Evolutionary conservation across 2,888 invertebrate genomes (phyloP).

Genomic region (Pyrocoelia pectoralis): DNA sequence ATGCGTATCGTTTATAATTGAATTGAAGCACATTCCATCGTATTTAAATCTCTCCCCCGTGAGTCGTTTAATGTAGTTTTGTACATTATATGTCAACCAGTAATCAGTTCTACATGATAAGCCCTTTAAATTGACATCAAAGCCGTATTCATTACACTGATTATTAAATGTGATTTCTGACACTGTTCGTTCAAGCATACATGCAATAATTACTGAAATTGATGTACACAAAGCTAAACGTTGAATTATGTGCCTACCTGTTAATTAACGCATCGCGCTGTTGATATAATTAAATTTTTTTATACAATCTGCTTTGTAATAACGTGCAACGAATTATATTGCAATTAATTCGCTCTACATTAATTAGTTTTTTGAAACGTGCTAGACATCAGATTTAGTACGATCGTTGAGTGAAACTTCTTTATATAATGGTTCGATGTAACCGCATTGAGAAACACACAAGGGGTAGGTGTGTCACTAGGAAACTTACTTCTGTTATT

Average conservation of each 20-base stretch:
- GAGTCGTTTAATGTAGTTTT: background rate
- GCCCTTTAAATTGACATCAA: slow-evolving; percentile 30
- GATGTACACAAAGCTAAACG: slow-evolving; percentile 16
- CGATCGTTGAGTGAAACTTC: too few species aligned
- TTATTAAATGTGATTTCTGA: slow-evolving; percentile 33
- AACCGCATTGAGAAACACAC: too few species aligned
- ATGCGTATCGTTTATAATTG: too few species aligned
- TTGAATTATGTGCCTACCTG: slow-evolving; percentile 16
- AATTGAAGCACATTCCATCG: too few species aligned
- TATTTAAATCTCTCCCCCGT: too few species aligned
- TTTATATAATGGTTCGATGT: too few species aligned
- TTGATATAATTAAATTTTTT: background rate
- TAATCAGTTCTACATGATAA: slow-evolving; percentile 33
- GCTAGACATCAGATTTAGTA: too few species aligned
- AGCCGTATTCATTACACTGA: slow-evolving; percentile 31
- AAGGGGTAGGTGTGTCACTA: too few species aligned
- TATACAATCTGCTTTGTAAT: background rate
- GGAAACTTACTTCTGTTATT: too few species aligned
- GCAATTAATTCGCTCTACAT: too few species aligned
- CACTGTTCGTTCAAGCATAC: slow-evolving; percentile 17
- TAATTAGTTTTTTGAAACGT: too few species aligned
- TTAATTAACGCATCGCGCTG: slow-evolving; percentile 13
- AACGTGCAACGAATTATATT: background rate
- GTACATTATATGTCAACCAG: slow-evolving; percentile 4
- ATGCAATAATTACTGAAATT: slow-evolving; percentile 30